Evolutionary conservation across 2,797 vertebrate genomes (phyloP), one percentile per base, ranked within the genome.

Genomic region (Muscicapa comitata): DNA sequence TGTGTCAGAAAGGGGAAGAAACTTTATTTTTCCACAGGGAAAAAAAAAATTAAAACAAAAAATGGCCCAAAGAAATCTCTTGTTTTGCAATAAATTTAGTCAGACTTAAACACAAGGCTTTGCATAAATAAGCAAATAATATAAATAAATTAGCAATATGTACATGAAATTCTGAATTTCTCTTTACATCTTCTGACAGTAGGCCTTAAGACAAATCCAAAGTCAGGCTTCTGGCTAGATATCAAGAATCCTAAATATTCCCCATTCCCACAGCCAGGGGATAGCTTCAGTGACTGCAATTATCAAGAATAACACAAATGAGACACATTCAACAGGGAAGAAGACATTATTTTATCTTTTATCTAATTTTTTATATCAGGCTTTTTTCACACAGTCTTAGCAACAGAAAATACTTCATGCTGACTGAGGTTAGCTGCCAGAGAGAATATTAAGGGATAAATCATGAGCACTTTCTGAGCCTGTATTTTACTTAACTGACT

Each of bases 401-500:
- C n/a, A 68, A 38, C 17, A 57, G 31, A 72, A 78, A 85, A 68
- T 90, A 24, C 4, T 72, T 81, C 18, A 33, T 17, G 10, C 19
- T 86, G 31, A 48, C 37, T 72, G 59, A 93, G 11, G 28, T 59
- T 81, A 74, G 21, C 33, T 84, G 55, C 12, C 4, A 12, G 31
- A 58, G 31, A 74, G n/a, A 90, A 53, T 77, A 71, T 62, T 71
- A 81, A 81, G 6, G 28, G 26, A 88, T 75, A 93, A 90, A 82
- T 68, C 16, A 31, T 45, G 20, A 35, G 17, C 4, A 7, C 26
- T 45, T 74, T 81, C 28, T 70, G 54, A 35, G 37, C 16, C 5
- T 47, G 4, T 62, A 54, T 86, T 88, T 78, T 94, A 53, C 8
- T 58, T 92, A 63, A 47, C 19, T 81, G 23, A 72, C 23, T 88